Base-by-base conservation (phyloP, 2,888 invertebrate species). In the Saturnia japonica region DNA sequence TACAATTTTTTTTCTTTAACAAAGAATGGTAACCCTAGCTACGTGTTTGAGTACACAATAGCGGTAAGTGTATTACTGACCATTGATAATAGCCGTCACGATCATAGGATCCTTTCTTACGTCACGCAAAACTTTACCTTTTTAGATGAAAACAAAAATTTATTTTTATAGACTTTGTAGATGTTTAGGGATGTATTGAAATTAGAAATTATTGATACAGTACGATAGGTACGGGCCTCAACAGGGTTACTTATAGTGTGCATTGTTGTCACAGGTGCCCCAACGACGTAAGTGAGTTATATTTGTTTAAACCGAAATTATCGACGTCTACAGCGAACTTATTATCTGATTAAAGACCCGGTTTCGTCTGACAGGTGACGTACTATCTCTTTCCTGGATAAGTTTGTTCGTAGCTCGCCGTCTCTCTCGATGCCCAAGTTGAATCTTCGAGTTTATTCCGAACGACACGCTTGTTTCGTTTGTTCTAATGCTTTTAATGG, bases 221-320 rank as follows among this genome's bases (percentile, higher is more conserved):
- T 77, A 77, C 72, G 67, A 70, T 73, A 74, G 75, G 72, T 74
- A 73, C 80, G 88, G 89, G 88, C 86, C 87, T 82, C 88, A 83
- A 82, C 77, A 77, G 85, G 88, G 88, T 86, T 83, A 82, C 75
- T 78, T 82, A 78, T 80, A 79, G 74, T 75, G 76, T 72, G 71
- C 74, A 71, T 67, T 89, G 84, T 90, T 89, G 76, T 78, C 82
- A 86, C 91, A 91, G 90, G 86, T 91, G 90, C 75, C 66, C 64
- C 72, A 43, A 67, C 76, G 76, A 78, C 83, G 83, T 82, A 84
- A 82, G 80, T 78, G 74, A 82, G 73, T 76, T 76, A 72, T 85
- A 79, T 88, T 86, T 89, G 81, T 79, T 84, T 82, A 81, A 79
- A 84, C 84, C 86, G 78, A 87, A 89, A 88, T 88, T 86, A 87